A percentile compares a stretch with the other conserved stretches of the same genome.
Evolutionary conservation across 37 sponge, comb jelly and placozoan genomes (phyloP).

Genomic region (Oscarella lobularis): DNA sequence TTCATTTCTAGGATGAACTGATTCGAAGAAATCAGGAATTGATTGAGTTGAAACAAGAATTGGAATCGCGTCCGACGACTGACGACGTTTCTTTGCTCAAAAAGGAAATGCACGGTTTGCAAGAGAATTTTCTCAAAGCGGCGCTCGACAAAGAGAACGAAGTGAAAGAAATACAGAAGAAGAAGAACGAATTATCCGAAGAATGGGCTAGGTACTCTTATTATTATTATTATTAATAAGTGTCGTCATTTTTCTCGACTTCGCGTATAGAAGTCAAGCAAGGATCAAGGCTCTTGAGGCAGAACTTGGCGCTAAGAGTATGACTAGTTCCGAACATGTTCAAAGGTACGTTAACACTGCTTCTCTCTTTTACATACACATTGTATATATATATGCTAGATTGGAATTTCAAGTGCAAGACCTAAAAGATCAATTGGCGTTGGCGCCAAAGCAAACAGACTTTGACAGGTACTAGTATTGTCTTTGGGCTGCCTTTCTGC

Average conservation of each 20-base stretch:
- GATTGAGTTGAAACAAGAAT: not conserved
- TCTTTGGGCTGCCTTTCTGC: no score
- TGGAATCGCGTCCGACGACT: not conserved
- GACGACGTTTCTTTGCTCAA: not conserved
- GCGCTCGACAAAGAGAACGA: slow-evolving; percentile 1
- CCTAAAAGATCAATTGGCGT: not conserved
- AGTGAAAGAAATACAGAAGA: not conserved
- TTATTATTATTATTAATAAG: no score
- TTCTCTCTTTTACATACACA: not conserved
- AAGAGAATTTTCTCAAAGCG: not conserved
- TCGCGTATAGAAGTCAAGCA: not conserved
- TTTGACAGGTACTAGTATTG: no score
- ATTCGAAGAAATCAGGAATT: not conserved
- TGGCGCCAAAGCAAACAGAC: not conserved
- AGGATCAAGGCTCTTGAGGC: not conserved
- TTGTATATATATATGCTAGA: not conserved
- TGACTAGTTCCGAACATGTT: not conserved
- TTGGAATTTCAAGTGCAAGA: not conserved
- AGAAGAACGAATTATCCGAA: not conserved
- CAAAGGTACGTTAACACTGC: not conserved
- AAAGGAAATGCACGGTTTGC: not conserved
- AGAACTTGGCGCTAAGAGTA: not conserved
- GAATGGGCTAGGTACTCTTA: not conserved
- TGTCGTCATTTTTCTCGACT: no score
- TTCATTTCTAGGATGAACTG: not conserved